These are phyloP conservation scores for Ylistrum balloti DNA, from an alignment of 1,140 invertebrate genomes.

Conservation along the genomic window DNA sequence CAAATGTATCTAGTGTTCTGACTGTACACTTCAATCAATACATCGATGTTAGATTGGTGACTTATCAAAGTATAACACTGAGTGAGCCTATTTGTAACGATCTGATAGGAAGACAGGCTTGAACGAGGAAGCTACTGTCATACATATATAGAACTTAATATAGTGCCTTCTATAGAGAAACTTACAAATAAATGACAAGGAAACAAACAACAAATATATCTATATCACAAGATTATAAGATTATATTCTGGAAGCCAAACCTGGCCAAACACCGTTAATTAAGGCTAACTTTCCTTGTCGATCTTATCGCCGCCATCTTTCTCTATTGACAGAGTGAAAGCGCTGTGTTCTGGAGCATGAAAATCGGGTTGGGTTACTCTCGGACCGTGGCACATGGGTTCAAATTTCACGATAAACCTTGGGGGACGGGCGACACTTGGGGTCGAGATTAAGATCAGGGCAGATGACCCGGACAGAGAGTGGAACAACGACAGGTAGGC, in stretches of 20 bases:
- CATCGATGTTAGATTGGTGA: neutral
- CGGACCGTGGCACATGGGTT: conserved; percentile 25
- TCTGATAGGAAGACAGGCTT: neutral
- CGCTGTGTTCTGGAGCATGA: neutral
- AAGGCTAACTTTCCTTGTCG: conserved; percentile 26
- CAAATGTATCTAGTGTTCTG: conserved; percentile 20
- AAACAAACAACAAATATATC: conserved; percentile 40
- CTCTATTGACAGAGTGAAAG: conserved; percentile 1
- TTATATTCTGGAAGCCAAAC: conserved; percentile 19
- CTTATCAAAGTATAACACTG: neutral
- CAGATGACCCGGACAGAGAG: conserved; percentile 30
- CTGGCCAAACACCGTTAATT: conserved; percentile 6
- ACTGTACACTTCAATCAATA: neutral
- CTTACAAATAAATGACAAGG: conserved; percentile 11
- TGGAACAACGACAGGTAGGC: neutral
- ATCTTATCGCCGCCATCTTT: neutral
- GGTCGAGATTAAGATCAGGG: conserved; percentile 23
- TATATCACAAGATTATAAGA: conserved; percentile 1
- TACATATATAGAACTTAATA: neutral
- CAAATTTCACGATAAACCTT: conserved; percentile 34
- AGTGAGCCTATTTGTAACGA: neutral
- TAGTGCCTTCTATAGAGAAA: neutral
- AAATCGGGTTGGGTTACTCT: neutral
- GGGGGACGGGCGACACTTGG: neutral
- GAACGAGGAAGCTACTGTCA: neutral